Base-by-base conservation (phyloP, 2,113 vertebrate genomes). In the Siniperca knerii region DNA sequence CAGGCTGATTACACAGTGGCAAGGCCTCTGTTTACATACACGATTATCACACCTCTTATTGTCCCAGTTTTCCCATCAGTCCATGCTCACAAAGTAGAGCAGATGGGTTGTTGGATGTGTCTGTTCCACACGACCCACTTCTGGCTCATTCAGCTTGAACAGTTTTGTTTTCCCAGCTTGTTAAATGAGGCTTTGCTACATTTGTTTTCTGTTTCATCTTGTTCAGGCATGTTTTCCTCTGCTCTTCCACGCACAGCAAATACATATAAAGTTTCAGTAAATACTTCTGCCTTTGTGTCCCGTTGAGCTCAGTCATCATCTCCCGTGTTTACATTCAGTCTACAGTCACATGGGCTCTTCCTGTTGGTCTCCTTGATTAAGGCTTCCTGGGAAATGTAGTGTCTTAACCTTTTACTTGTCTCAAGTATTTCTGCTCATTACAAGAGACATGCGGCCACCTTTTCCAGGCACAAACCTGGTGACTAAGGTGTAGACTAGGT, bases 291-390 rank as follows among this genome's bases (percentile, higher is more conserved):
- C 42, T 81, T 81, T 66, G 33, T 72, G 54, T 78, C 42, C 29
- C 12, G n/a, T 75, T 70, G 33, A 77, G 65, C 66, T 79, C 46
- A 29, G 66, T 37, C 40, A 67, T 81, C 86, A 83, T 87, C 75
- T 76, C 52, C 57, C 15, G 15, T 94, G 91, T 94, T 94, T 90
- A 90, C 89, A 86, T 90, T 79, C 60, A 82, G 82, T 86, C 77
- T 69, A 46, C 75, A 42, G 61, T 75, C 79, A 69, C 44, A 15
- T 80, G 77, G 25, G 48, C 23, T 75, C 15, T 57, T 79, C 54
- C 23, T 46, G 57, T 35, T 75, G 18, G 48, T 70, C 20, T 55
- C 29, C 58, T 70, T 33, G 1, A 48, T 48, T 9, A 42, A 23
- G 23, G 64, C 46, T 71, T 52, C 46, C 62, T 79, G 54, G 25